A percentile compares a stretch with the other conserved stretches of the same genome.
These are phyloP conservation scores for Hydractinia echinata DNA, from an alignment of 30 jellyfish, hydroid and myxozoan genomes.

Conservation along the genomic window DNA sequence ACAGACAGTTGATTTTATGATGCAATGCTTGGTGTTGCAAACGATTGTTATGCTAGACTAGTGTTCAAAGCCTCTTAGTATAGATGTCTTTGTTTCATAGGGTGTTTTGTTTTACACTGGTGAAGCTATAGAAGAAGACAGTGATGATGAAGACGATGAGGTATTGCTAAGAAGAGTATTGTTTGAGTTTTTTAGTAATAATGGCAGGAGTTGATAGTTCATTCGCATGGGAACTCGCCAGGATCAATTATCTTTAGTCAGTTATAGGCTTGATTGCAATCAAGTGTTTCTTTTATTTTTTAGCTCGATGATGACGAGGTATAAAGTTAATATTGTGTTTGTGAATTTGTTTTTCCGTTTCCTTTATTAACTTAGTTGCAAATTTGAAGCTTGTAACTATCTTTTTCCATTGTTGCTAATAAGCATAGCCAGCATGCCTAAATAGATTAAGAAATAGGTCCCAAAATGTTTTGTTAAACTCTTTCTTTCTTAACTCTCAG, in stretches of 20 bases:
- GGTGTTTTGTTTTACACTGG: slow-evolving; percentile 90
- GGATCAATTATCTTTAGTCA: not conserved
- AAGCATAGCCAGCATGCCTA: too few species aligned
- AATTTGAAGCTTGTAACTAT: not conserved
- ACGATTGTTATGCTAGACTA: not conserved
- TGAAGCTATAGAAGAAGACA: slow-evolving; percentile 91
- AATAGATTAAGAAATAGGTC: too few species aligned
- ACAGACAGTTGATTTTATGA: not conserved
- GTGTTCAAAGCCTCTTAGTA: not conserved
- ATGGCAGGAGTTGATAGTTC: not conserved
- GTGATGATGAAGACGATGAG: slow-evolving; percentile 65
- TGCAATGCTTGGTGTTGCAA: not conserved
- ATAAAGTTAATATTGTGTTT: not conserved
- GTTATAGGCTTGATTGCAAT: not conserved
- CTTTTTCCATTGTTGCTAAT: too few species aligned
- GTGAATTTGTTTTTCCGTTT: not conserved
- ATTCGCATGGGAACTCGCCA: not conserved
- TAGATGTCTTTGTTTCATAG: slow-evolving; percentile 15
- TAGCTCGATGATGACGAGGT: slow-evolving; percentile 47
- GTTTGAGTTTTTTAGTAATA: not conserved
- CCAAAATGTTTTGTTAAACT: too few species aligned
- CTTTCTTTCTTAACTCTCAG: not conserved
- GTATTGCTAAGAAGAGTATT: not conserved
- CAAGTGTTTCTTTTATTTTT: slow-evolving; percentile 1
- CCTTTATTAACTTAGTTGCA: not conserved